Evolutionary conservation across 1,140 invertebrate genomes (phyloP), one percentile per base, ranked within the genome.

Genomic region (Aphaenogaster ashmeadi): DNA sequence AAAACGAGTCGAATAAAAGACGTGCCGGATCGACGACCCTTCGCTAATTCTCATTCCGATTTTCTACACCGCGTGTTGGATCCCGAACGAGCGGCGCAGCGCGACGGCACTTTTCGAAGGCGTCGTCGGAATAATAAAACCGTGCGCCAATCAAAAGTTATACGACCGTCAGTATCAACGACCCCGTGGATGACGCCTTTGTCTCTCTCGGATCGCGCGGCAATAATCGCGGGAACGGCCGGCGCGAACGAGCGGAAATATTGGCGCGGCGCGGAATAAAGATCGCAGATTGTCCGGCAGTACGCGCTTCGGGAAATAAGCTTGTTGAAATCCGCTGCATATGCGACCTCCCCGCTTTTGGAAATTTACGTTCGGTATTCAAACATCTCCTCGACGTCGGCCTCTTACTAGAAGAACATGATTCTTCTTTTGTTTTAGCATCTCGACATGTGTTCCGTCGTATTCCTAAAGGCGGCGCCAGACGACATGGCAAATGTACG

Each of bases 91-190:
- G 21, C 41, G 41, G n/a, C 27, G 0, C 11, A 3, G 21, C n/a
- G 54, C 54, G 54, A 56, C 44, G 21, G 41, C 52, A 27, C 66
- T 83, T 83, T 27, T 78, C 44, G 38, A 74, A 81, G 78, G 44
- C 44, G 64, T 87, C 47, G 44, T n/a, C 21, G 33, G 86, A 71
- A 90, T 77, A 88, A 75, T 90, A 88, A 88, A 90, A 88, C 62
- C 72, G 80, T 86, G 75, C 90, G 67, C 71, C 77, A 90, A 91
- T 91, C 81, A 86, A 81, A 90, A 88, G 90, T 90, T 91, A 90
- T 88, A 69, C 64, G 60, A 54, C 77, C 41, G 21, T 69, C 44
- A 50, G 21, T 50, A 69, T 69, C 66, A 69, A 67, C 64, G 64
- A 67, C n/a, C 38, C 41, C 21, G 13, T 13, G 6, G 21, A 69